Evolutionary conservation across 2,888 invertebrate species (phyloP), one percentile per base, ranked within the genome.

Genomic region (Hedya salicella): DNA sequence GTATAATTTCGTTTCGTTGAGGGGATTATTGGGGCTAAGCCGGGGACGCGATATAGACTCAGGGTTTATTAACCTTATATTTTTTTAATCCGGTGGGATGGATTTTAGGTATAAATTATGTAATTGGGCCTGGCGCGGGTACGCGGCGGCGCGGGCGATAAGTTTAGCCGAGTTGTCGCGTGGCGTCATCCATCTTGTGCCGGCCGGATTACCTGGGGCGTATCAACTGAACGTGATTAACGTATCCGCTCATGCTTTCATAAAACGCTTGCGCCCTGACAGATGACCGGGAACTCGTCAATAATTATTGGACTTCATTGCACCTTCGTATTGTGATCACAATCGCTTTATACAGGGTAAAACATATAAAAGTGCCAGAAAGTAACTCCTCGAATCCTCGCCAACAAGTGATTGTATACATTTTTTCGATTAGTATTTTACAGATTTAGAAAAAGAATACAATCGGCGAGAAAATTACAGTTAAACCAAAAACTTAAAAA

Each of bases 171-270:
- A 50, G 64, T 64, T 59, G 66, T 50, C 50, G 61, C 59, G 53
- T 48, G 42, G 61, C 60, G 67, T 62, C 70, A 70, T 70, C 70
- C 69, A 69, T 70, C 69, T 70, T 69, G 61, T 13, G 44, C 63
- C 57, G 61, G 50, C 52, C 56, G 60, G 69, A 68, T 69, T 68
- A 68, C 65, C 64, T 69, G 69, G 56, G 64, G 64, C 67, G 65
- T 67, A 70, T 70, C 59, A 65, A 61, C 69, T 64, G 61, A 62
- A 59, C 61, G 67, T 69, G 69, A 69, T 70, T 64, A 70, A 62
- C 64, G 64, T 64, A 57, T 19, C 66, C 56, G 61, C 60, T 67
- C 68, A 63, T 68, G 62, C 68, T 57, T 63, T 70, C 68, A 70
- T 70, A 69, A 69, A 69, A 66, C 44, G 68, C 57, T 68, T 62